Evolutionary conservation across 2,113 vertebrate genomes (phyloP), one percentile per base, ranked within the genome.

Genomic region (Hassar affinis): DNA sequence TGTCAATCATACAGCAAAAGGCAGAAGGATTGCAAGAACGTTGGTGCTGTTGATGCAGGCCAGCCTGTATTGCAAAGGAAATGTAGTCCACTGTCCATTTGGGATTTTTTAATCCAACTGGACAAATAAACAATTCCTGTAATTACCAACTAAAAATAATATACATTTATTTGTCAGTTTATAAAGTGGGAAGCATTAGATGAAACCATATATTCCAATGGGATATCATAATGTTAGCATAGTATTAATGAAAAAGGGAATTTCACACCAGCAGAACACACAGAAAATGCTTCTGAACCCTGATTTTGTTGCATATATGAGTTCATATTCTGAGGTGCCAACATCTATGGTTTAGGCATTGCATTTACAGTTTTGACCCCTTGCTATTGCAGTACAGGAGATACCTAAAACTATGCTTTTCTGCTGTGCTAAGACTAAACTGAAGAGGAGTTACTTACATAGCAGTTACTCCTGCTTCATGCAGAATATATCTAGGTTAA

Each of bases 301-400:
- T 72, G 52, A 84, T 78, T 72, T 30, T 54, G 14, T 78, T 84
- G 82, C 82, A 86, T 84, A 80, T 3, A 20, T 66, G 66, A 25
- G 66, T 38, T 12, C 4, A 12, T 69, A 69, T 25, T 25, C 66
- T 25, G 66, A 45, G 66, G 38, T 69, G 38, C 66, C 66, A 45
- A 42, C 20, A 45, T 25, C 18, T 20, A 25, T 45, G 38, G 3
- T 38, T 20, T 9, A 68, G 6, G 12, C 35, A 10, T 57, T 57
- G 22, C 56, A 57, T 57, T 57, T 57, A 57, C 56, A 25, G 25
- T 9, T 54, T 54, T 15, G 2, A 17, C 61, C 4, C 7, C 27
- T 64, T 64, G 12, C 30, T 17, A 64, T 2, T 33, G 14, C 4
- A 7, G 7, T 64, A 6, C 12, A 64, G 4, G 27, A 64, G 27